phyloP scores from a whole-genome alignment of 2,113 vertebrate species.

The Apus apus region DNA sequence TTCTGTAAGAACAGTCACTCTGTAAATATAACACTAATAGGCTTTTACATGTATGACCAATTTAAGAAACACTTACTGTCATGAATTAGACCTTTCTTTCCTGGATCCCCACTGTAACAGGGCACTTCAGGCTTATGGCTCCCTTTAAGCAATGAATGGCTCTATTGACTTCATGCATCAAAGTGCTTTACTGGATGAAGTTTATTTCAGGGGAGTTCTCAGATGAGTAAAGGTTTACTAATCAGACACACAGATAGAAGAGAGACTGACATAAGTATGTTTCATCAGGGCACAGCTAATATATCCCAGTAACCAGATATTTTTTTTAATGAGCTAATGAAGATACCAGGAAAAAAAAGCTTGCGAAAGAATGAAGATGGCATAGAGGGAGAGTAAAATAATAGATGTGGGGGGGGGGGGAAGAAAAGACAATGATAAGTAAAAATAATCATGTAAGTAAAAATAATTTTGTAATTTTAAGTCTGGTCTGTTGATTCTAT shows the following conservation, averaged over 20 bases:
- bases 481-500: not conserved
- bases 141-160: not conserved
- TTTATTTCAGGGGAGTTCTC: not conserved
- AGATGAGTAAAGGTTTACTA: not conserved
- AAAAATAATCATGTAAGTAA: not conserved
- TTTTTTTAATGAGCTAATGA: not conserved
- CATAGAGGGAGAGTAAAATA: not conserved
- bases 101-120: not conserved
- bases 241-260: not conserved
- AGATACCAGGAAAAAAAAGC: not conserved
- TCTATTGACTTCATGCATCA: not conserved
- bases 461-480: not conserved
- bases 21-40: not conserved
- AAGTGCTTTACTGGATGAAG: not conserved
- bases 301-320: not conserved
- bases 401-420: not conserved
- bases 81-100: not conserved
- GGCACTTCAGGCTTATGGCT: not conserved
- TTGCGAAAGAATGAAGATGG: not conserved
- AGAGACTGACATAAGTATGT: not conserved
- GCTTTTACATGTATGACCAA: not conserved
- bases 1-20: not conserved
- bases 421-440: not conserved
- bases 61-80: not conserved
- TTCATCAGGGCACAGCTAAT: not conserved